Percentiles rank a stretch among this genome's conserved stretches.
Evolutionary conservation across 2,797 vertebrate species (phyloP).

Genomic region (Lacerta bilineata): DNA sequence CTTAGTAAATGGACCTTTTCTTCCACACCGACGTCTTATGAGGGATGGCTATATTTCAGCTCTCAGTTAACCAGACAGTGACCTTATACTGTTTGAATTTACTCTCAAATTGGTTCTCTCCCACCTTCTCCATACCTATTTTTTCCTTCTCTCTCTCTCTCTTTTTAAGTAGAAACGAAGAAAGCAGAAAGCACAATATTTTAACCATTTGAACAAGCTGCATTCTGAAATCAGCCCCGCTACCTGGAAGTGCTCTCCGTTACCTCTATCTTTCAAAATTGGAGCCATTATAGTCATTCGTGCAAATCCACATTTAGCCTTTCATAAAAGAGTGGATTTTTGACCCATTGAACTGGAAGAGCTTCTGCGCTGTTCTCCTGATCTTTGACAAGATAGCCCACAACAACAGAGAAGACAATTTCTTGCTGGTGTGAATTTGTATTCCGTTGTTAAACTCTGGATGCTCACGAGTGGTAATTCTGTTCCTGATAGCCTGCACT

Average conservation of each 20-base stretch:
- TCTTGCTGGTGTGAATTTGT: slow-evolving; percentile 1
- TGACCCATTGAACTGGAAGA: slow-evolving; percentile 79
- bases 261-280: slow-evolving; percentile 79
- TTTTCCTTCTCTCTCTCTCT: not conserved
- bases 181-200: slow-evolving; percentile 74
- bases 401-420: slow-evolving; percentile 41
- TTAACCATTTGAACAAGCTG: slow-evolving; percentile 69
- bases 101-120: slow-evolving; percentile 61
- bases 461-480: not conserved
- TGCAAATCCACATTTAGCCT: slow-evolving; percentile 74
- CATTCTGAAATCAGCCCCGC: slow-evolving; percentile 74
- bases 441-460: slow-evolving; percentile 45
- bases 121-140: slow-evolving; percentile 60
- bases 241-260: slow-evolving; percentile 74
- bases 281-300: slow-evolving; percentile 77
- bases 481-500: slow-evolving; percentile 35
- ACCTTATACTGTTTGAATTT: slow-evolving; percentile 63
- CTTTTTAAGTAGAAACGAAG: slow-evolving; percentile 65
- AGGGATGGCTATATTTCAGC: slow-evolving; percentile 57
- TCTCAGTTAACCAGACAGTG: slow-evolving; percentile 70
- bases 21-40: not conserved
- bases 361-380: slow-evolving; percentile 59
- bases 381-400: slow-evolving; percentile 59
- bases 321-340: slow-evolving; percentile 74
- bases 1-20: slow-evolving; percentile 29